Evolutionary conservation across 53 echinoderm and acorn worm species (phyloP), one percentile per base, ranked within the genome.

Genomic region (Apostichopus leukothele): DNA sequence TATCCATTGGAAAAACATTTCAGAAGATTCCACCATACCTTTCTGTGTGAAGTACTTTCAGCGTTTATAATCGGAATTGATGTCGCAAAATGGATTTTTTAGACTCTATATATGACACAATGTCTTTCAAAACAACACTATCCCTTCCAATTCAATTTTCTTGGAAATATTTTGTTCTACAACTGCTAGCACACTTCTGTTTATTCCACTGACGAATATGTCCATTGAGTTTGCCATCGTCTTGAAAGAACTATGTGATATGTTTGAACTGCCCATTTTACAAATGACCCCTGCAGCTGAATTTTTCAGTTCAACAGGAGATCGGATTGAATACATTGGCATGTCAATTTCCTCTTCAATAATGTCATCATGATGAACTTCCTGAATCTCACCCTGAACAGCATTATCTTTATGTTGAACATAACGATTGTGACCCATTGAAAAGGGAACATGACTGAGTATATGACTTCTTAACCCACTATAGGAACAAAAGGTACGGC

Each of bases 151-250:
- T 22, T 26, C 60, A 19, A 90, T 90, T 76, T 51, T 76, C 79
- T 73, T 52, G 27, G 53, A 87, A 91, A 67, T 25, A 88, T 74
- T 16, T 78, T 51, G 39, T 52, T 25, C 50, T 76, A 91, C 91
- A 50, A 87, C 87, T 68, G 79, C 78, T 87, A 79, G 87, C 22
- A 88, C 91, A 91, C 91, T 91, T 52, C 67, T 68, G 77, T 79
- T 79, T 88, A 91, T 76, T 75, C 87, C 81, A 88, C 71, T 79
- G 16, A 91, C 61, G 52, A 91, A 55, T 67, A 73, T 27, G 79
- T 61, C 55, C 25, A 25, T 25, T 25, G 25, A 25, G 25, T 25
- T 25, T 25, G 25, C 25, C 25, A 25, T 25, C 25, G 25, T 25
- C 25, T 25, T 25, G 25, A 25, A 25, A 25, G 25, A 25, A 25